Evolutionary conservation across 2,888 invertebrate genomes (phyloP).

Genomic region (Gasteruption jaculator): DNA sequence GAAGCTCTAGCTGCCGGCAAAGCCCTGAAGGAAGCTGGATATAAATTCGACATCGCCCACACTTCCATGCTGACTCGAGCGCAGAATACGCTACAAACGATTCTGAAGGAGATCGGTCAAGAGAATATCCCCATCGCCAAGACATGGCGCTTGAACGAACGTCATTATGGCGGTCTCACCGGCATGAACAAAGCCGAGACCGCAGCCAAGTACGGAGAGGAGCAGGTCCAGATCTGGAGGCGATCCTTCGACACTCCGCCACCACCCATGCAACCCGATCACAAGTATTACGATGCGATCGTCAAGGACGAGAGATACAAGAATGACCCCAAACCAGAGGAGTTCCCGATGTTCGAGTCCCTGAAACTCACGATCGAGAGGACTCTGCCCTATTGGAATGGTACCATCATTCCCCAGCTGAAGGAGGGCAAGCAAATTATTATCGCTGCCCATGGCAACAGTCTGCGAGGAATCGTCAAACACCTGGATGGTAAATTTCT

Average conservation of each 20-base stretch:
- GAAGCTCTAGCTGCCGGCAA: conserved; percentile 71
- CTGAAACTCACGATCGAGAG: conserved; percentile 76
- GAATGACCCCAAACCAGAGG: conserved; percentile 65
- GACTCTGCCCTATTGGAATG: conserved; percentile 83
- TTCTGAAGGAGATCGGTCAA: conserved; percentile 66
- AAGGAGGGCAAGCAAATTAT: conserved; percentile 75
- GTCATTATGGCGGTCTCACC: conserved; percentile 83
- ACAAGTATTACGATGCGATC: conserved; percentile 72
- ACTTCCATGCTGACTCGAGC: conserved; percentile 78
- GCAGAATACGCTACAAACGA: conserved; percentile 66
- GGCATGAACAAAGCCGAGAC: conserved; percentile 83
- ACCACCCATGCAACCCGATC: conserved; percentile 72
- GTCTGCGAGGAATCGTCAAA: conserved; percentile 80
- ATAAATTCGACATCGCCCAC: conserved; percentile 74
- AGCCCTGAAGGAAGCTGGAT: conserved; percentile 65
- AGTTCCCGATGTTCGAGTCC: conserved; percentile 81
- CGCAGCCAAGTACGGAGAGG: conserved; percentile 79
- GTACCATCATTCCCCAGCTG: conserved; percentile 76
- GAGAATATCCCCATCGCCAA: conserved; percentile 64
- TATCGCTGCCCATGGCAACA: conserved; percentile 84
- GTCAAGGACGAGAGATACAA: conserved; percentile 72
- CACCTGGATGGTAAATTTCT: conserved; percentile 67
- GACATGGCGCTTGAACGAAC: conserved; percentile 82
- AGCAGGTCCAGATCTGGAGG: conserved; percentile 82
- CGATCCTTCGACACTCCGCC: conserved; percentile 79